These are phyloP conservation scores for Thelaira solivaga DNA, from an alignment of 2,888 invertebrate genomes.

Conservation along the genomic window DNA sequence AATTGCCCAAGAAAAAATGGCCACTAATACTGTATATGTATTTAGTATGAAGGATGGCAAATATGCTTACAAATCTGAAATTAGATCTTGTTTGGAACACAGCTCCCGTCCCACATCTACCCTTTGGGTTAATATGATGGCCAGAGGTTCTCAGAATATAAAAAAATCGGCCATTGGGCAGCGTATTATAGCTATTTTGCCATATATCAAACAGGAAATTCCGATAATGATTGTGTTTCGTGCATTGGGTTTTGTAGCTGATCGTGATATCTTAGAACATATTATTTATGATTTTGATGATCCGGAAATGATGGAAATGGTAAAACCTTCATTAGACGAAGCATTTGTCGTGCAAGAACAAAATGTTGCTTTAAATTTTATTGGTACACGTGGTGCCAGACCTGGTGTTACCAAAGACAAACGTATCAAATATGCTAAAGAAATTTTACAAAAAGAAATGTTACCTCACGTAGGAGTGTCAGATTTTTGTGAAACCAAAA, in stretches of 20 bases:
- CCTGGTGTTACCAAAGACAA: conserved; percentile 99
- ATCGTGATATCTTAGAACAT: conserved; percentile 99
- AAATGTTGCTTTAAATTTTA: conserved; percentile 98
- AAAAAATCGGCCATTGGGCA: conserved; percentile 99
- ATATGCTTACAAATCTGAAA: conserved; percentile 99
- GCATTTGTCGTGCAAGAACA: conserved; percentile 99
- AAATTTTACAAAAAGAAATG: conserved; percentile 99
- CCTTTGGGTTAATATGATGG: conserved; percentile 99
- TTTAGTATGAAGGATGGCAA: conserved; percentile 99
- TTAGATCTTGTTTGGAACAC: conserved; percentile 94
- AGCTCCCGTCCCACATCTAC: conserved; percentile 97
- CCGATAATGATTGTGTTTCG: conserved; percentile 99
- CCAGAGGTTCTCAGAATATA: conserved; percentile 98
- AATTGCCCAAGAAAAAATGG: conserved; percentile 99
- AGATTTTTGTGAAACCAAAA: conserved; percentile 99
- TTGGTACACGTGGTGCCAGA: conserved; percentile 96
- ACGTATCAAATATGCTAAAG: conserved; percentile 98
- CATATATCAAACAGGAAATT: conserved; percentile 99
- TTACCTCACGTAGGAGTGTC: conserved; percentile 99
- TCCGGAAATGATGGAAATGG: conserved; percentile 99
- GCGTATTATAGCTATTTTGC: conserved; percentile 97
- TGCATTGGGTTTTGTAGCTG: conserved; percentile 99
- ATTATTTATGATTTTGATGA: conserved; percentile 99
- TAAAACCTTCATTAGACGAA: conserved; percentile 98
- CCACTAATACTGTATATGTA: conserved; percentile 99